Percentiles rank a stretch among this genome's conserved stretches.
Conservation (phyloP, 2,797 vertebrate species). For the Microcaecilia unicolor region DNA sequence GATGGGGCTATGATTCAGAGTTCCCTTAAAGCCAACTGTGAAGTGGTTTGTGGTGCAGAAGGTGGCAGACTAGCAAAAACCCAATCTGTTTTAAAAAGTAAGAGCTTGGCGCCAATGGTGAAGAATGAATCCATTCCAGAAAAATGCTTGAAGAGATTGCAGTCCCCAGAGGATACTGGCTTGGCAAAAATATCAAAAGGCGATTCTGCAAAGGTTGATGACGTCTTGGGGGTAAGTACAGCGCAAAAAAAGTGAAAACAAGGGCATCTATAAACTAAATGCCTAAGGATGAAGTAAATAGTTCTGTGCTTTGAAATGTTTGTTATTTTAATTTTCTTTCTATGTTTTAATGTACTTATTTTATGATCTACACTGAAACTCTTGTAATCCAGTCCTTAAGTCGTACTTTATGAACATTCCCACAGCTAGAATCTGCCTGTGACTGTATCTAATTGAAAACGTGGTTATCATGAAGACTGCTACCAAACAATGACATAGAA, state of each 20-base stretch:
- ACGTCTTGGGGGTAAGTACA: constrained; percentile 40
- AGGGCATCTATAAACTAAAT: no score
- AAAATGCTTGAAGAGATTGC: constrained; percentile 54
- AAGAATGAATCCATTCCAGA: constrained; percentile 29
- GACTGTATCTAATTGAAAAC: no score
- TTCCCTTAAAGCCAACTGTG: not conserved
- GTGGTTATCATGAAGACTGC: no score
- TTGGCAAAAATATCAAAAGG: constrained; percentile 40
- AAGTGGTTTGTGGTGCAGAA: not conserved
- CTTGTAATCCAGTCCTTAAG: no score
- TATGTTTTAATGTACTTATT: no score
- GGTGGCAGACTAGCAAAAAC: constrained; percentile 14
- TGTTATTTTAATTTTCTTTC: no score
- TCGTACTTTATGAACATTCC: no score
- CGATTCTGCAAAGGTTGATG: constrained; percentile 23
- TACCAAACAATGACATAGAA: no score
- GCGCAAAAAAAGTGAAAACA: no score
- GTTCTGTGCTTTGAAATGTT: not conserved
- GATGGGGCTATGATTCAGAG: constrained; percentile 18
- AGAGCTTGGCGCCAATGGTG: not conserved
- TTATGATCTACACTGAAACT: no score
- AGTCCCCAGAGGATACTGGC: constrained; percentile 13
- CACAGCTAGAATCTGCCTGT: no score
- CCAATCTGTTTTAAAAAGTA: no score
- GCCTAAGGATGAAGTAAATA: not conserved